Conservation (phyloP, 2,888 invertebrate species). For the Pinctada fucata region DNA sequence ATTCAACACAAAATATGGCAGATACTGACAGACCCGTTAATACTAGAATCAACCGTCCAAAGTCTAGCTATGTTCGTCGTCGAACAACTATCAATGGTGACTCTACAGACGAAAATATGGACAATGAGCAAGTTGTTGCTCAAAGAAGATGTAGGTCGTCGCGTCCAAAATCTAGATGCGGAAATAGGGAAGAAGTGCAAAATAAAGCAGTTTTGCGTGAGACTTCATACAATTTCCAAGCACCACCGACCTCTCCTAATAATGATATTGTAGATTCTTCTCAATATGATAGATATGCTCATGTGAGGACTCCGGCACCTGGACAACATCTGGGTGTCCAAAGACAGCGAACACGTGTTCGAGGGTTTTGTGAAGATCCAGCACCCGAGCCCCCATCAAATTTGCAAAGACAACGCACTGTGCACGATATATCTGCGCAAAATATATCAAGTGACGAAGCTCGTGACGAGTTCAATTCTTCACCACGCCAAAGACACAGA, state of each 20-base stretch:
- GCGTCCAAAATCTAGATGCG: conserved; percentile 49
- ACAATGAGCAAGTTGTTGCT: conserved; percentile 28
- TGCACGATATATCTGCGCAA: conserved; percentile 19
- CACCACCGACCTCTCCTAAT: conserved; percentile 30
- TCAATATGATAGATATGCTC: conserved; percentile 46
- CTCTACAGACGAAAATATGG: conserved; percentile 22
- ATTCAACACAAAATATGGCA: conserved; percentile 28
- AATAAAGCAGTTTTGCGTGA: conserved; percentile 51
- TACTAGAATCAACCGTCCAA: conserved; percentile 49
- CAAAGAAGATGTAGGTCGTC: conserved; percentile 46
- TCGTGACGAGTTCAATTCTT: conserved; percentile 14
- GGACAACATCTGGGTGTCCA: conserved; percentile 12
- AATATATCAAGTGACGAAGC: conserved; percentile 21
- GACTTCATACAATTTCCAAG: conserved; percentile 34
- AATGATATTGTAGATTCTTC: conserved; percentile 31
- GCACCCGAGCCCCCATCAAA: conserved; percentile 6
- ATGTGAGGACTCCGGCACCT: conserved; percentile 42
- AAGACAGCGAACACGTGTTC: conserved; percentile 28
- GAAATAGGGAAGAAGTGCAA: conserved; percentile 42
- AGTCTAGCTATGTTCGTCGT: conserved; percentile 60
- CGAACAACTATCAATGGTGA: conserved; percentile 30
- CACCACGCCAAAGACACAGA: conserved; percentile 31
- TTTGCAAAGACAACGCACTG: conserved; percentile 20
- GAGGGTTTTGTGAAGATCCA: conserved; percentile 27
- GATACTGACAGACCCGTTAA: conserved; percentile 40